phyloP scores from a whole-genome alignment of 2,888 invertebrate genomes.

The Herminia tarsipennalis region DNA sequence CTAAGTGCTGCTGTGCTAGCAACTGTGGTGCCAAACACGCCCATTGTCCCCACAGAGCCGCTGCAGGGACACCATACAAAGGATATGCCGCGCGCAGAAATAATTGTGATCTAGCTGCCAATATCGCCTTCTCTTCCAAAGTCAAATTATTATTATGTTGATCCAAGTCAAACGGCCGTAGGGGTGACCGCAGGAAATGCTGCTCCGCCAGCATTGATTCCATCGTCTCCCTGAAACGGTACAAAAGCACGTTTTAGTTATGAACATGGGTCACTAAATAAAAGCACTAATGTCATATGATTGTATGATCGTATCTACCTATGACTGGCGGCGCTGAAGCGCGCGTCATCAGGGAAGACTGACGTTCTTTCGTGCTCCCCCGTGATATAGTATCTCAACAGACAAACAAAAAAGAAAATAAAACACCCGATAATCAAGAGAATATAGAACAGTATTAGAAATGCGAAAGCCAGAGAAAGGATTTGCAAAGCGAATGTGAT shows the following conservation, averaged over 20 bases:
- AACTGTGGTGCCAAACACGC: constrained; percentile 88
- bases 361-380: constrained; percentile 83
- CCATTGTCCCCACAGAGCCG: constrained; percentile 90
- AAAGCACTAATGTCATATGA: constrained; percentile 43
- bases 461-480: constrained; percentile 41
- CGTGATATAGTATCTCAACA: constrained; percentile 85
- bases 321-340: constrained; percentile 81
- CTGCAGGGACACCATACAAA: constrained; percentile 80
- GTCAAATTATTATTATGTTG: constrained; percentile 90
- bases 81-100: constrained; percentile 90
- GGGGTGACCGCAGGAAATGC: constrained; percentile 91
- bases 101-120: constrained; percentile 91
- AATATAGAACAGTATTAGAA: constrained; percentile 41
- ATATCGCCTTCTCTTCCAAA: constrained; percentile 91
- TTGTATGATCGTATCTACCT: constrained; percentile 76
- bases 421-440: constrained; percentile 56
- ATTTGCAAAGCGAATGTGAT: constrained; percentile 36
- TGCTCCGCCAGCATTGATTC: constrained; percentile 95
- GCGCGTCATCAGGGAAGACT: constrained; percentile 82
- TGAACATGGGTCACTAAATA: constrained; percentile 13
- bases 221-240: constrained; percentile 92
- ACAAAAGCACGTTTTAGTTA: constrained; percentile 36
- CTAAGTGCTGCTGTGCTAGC: constrained; percentile 88
- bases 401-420: constrained; percentile 79
- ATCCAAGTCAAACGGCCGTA: constrained; percentile 91